Base-by-base conservation (phyloP, 2,888 invertebrate genomes). In the Argyresthia goedartella region DNA sequence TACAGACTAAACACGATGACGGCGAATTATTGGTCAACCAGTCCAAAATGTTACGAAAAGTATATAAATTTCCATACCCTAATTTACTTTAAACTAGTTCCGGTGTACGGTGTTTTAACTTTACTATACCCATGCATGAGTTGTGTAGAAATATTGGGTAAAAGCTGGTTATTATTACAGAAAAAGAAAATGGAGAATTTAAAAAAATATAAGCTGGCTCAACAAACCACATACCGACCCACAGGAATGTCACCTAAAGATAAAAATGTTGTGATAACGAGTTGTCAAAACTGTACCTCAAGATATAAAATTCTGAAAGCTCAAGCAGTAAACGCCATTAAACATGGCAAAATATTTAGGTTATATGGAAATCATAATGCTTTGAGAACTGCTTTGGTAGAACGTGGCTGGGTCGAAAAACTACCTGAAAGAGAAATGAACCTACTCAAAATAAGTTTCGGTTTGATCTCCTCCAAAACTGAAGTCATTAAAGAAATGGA, bases 371-470 rank as follows among this genome's bases (percentile, higher is more conserved):
- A 63, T 46, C 89, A 81, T 58, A 74, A 73, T 25, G 75, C 87
- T 1, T 74, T 92, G 9, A 76, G 90, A 47, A 82, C 80, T 57
- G 91, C 92, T 0, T 73, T 94, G 53, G 59, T 88, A 46, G 86
- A 88, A 45, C 79, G 85, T 39, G 93, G 93, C 0, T 94, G 94
- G 94, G 76, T 94, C 1, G 93, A 94, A 72, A 94, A 93, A 73
- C 68, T 90, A 35, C 76, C 88, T 8, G 55, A 66, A 1, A 67
- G 66, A 49, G 66, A 64, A 58, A 82, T 85, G 79, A 84, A 78
- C 59, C 58, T 85, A 36, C 54, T 64, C 2, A 81, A 69, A 71
- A 70, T 87, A 61, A 61, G 67, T 55, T 73, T 71, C 42, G 73
- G 74, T 16, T 60, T 58, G 0, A 61, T 62, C 53, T 60, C 64